Conservation (phyloP, 2,113 vertebrate species). For the Zingel zingel region DNA sequence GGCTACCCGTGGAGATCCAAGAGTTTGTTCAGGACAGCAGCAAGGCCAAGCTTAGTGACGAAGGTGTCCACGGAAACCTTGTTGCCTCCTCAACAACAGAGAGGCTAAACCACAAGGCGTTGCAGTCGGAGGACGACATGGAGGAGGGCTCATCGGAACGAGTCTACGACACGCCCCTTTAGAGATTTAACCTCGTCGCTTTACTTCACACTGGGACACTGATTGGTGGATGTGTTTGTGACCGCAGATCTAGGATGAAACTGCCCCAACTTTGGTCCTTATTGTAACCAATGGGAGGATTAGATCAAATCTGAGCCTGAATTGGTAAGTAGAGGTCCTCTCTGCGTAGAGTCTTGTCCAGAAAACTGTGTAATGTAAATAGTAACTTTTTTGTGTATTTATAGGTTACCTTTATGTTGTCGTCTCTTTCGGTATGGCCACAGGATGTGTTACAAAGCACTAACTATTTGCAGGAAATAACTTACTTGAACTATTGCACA, state of each 20-base stretch:
- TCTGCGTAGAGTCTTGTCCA: slow-evolving; percentile 60
- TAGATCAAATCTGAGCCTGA: slow-evolving; percentile 71
- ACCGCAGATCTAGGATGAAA: slow-evolving; percentile 59
- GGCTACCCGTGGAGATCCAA: slow-evolving; percentile 96
- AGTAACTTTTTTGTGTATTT: slow-evolving; percentile 73
- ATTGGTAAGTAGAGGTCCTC: slow-evolving; percentile 76
- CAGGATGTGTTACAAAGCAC: slow-evolving; percentile 77
- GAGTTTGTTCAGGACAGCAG: slow-evolving; percentile 97
- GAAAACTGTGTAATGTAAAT: slow-evolving; percentile 68
- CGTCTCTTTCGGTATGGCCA: slow-evolving; percentile 65
- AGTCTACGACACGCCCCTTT: slow-evolving; percentile 93
- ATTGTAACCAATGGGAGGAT: slow-evolving; percentile 70
- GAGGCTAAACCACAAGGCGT: slow-evolving; percentile 89
- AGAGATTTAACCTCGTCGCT: slow-evolving; percentile 64
- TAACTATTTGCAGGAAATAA: slow-evolving; percentile 76
- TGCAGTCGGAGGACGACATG: slow-evolving; percentile 89
- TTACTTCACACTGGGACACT: slow-evolving; percentile 57
- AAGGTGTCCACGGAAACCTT: slow-evolving; percentile 73
- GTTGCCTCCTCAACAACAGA: slow-evolving; percentile 83
- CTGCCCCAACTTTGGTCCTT: slow-evolving; percentile 61
- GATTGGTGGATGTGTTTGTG: slow-evolving; percentile 56
- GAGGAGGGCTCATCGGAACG: slow-evolving; percentile 89
- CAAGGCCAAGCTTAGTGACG: slow-evolving; percentile 90
- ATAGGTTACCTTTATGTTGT: slow-evolving; percentile 69
- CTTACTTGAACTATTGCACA: slow-evolving; percentile 84